Base-by-base conservation (phyloP, 2,797 vertebrate species). In the Lerista edwardsae region DNA sequence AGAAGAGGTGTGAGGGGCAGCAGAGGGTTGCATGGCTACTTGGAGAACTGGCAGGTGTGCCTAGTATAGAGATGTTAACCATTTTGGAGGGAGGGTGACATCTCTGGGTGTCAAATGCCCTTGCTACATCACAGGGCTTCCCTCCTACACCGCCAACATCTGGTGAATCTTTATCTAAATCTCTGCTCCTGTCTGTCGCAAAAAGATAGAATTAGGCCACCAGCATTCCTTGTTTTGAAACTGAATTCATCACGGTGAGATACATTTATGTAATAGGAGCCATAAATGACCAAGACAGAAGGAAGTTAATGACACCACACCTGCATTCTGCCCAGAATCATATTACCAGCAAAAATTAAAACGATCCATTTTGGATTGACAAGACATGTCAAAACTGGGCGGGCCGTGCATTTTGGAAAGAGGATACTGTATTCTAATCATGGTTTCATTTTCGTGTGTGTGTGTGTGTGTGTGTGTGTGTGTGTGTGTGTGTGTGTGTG, bases 391-490 rank as follows among this genome's bases (percentile, higher is more conserved):
- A 29, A 59, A 91, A 88, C 7, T 34, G 65, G 29, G 12, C 83
- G 23, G 87, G 64, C 84, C 93, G 86, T 91, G 89, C 87, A 84
- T 88, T 93, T 92, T 85, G 59, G 19, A 1, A 82, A 89, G 84
- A 14, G 39, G 5, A 57, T 57, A 87, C 84, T 93, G 81, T 77
- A 85, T 88, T 92, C 83, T 80, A 87, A 67, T 83, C 71, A 80
- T 79, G 79, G 86, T 36, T n/a, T 73, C 21, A 21, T 23, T 27
- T 65, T n/a, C n/a, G n/a, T n/a, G n/a, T n/a, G n/a, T n/a, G n/a
- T n/a, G n/a, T n/a, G n/a, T n/a, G n/a, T n/a, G n/a, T n/a, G n/a
- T n/a, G n/a, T n/a, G n/a, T n/a, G n/a, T n/a, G n/a, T n/a, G n/a
- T n/a, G n/a, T n/a, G n/a, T n/a, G n/a, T n/a, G n/a, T n/a, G n/a